These are phyloP conservation scores for Trachelus tabidus DNA, from an alignment of 2,888 invertebrate genomes.

Conservation along the genomic window DNA sequence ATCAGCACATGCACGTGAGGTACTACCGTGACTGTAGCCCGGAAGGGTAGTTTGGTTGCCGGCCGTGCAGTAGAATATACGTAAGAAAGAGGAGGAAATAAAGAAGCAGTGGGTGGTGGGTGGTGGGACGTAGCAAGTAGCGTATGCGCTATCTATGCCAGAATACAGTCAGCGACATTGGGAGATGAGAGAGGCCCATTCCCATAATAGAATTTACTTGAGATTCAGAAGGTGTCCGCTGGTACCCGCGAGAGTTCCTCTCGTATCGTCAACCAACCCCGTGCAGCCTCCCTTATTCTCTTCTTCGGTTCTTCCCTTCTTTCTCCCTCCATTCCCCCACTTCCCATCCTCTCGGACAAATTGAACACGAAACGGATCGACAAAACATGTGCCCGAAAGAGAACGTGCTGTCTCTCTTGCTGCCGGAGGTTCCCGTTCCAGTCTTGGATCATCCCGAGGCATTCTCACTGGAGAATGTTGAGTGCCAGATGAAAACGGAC, in stretches of 20 bases:
- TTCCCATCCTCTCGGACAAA: background rate
- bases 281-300: constrained; percentile 1
- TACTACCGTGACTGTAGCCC: background rate
- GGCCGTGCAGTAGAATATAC: background rate
- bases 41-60: no score
- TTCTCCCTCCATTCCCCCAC: background rate
- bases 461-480: no score
- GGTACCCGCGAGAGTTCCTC: constrained; percentile 17
- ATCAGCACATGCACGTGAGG: background rate
- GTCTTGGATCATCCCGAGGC: no score
- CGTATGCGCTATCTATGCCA: background rate
- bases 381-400: no score
- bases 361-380: no score
- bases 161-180: constrained; percentile 7
- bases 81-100: constrained; percentile 7
- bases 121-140: no score
- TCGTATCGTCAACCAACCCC: background rate
- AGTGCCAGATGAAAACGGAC: no score
- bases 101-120: no score
- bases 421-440: no score
- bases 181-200: constrained; percentile 6
- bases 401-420: no score
- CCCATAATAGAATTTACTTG: constrained; percentile 19
- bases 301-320: background rate
- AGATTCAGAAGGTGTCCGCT: constrained; percentile 21